phyloP scores from a whole-genome alignment of 2,113 vertebrate genomes.

The Corythoichthys intestinalis region DNA sequence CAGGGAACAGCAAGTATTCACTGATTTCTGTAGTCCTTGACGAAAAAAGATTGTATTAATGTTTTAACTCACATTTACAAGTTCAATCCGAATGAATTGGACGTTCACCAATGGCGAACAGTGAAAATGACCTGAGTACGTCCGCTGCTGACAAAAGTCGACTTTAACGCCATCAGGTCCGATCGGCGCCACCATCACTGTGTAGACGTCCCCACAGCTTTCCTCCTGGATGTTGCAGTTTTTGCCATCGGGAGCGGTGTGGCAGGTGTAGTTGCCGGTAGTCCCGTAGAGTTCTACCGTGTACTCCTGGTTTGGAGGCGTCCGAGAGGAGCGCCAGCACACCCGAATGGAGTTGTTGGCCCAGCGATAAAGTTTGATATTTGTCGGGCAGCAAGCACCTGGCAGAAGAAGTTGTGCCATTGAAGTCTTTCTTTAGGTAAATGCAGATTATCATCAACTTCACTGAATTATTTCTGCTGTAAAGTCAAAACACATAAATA shows the following conservation, averaged over 20 bases:
- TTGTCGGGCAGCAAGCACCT: conserved; percentile 88
- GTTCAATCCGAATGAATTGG: too few relatives aligned
- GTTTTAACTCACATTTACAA: too few relatives aligned
- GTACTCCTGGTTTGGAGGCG: conserved; percentile 71
- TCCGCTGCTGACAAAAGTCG: conserved; percentile 81
- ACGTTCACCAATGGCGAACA: too few relatives aligned
- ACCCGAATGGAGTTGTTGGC: conserved; percentile 77
- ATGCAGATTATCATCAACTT: not conserved
- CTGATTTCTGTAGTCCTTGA: too few relatives aligned
- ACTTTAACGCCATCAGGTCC: conserved; percentile 66
- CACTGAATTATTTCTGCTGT: too few relatives aligned
- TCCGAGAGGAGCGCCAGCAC: conserved; percentile 73
- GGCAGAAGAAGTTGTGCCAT: not conserved
- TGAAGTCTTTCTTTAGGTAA: not conserved
- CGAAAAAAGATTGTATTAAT: too few relatives aligned
- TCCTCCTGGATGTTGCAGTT: conserved; percentile 79
- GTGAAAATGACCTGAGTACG: conserved; percentile 79
- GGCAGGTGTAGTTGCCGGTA: conserved; percentile 82
- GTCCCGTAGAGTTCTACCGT: conserved; percentile 77
- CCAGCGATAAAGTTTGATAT: conserved; percentile 80
- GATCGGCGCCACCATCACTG: conserved; percentile 78
- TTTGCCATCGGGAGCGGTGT: conserved; percentile 56
- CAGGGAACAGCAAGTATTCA: too few relatives aligned
- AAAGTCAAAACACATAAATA: too few relatives aligned
- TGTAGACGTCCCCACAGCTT: conserved; percentile 84